These are phyloP conservation scores for Cyanoramphus novaezelandiae DNA, from an alignment of 2,113 vertebrate species.

Conservation along the genomic window DNA sequence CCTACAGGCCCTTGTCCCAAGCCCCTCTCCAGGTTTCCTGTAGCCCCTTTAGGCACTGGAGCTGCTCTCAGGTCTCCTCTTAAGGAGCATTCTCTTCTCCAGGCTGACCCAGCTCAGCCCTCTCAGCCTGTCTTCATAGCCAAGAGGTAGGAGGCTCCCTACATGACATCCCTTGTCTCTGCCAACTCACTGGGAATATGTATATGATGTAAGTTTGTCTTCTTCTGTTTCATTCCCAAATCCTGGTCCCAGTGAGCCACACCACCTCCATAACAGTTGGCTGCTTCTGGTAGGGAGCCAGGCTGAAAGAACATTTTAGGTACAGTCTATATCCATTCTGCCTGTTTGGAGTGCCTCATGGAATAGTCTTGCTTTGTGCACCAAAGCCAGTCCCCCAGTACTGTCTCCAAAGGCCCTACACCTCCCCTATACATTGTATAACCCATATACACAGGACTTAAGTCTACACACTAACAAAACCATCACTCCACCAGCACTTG, in stretches of 20 bases:
- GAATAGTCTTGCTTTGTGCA: background rate
- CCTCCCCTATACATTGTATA: background rate
- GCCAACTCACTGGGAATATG: background rate
- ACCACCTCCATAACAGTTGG: background rate
- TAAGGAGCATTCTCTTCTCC: background rate
- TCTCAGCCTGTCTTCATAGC: background rate
- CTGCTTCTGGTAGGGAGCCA: background rate
- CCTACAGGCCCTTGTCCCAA: background rate
- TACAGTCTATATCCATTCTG: background rate
- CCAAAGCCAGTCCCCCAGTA: background rate
- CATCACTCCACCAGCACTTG: background rate
- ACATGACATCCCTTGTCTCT: background rate
- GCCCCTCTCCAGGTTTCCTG: background rate
- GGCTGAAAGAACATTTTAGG: background rate
- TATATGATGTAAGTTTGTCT: background rate
- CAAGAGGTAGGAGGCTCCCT: background rate
- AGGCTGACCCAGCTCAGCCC: background rate
- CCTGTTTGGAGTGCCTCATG: background rate
- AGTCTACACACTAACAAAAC: background rate
- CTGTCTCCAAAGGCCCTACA: background rate
- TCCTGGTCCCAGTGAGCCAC: background rate
- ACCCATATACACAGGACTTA: rapidly evolving
- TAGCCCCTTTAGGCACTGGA: background rate
- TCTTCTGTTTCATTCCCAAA: background rate
- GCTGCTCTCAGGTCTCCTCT: background rate